phyloP scores from a whole-genome alignment of 2,888 invertebrate genomes.

The Cataglyphis rosenhaueri region DNA sequence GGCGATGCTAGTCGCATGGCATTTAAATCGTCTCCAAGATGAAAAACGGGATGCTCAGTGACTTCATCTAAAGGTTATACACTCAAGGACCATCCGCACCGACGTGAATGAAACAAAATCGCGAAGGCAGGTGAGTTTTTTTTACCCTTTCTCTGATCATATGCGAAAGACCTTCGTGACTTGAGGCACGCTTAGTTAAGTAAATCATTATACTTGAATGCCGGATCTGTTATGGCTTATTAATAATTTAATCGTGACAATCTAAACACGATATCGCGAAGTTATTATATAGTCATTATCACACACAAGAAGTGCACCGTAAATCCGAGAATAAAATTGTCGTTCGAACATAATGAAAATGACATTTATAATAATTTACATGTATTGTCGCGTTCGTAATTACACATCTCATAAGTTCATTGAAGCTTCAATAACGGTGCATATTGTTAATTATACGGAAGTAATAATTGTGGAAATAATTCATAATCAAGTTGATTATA shows the following conservation, averaged over 20 bases:
- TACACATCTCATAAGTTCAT: slow-evolving; percentile 19
- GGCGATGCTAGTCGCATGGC: slow-evolving; percentile 70
- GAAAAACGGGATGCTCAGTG: slow-evolving; percentile 59
- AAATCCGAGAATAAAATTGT: slow-evolving; percentile 20
- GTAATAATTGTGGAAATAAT: slow-evolving; percentile 44
- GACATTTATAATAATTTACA: slow-evolving; percentile 13
- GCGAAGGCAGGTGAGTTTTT: slow-evolving; percentile 41
- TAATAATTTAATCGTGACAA: slow-evolving; percentile 24
- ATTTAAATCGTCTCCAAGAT: slow-evolving; percentile 63
- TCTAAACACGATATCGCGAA: neutral
- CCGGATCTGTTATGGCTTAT: slow-evolving; percentile 25
- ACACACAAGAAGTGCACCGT: neutral
- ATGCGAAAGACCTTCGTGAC: slow-evolving; percentile 29
- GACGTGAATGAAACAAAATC: slow-evolving; percentile 60
- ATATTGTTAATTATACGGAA: neutral
- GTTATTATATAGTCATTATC: slow-evolving; percentile 6
- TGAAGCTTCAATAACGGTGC: slow-evolving; percentile 19
- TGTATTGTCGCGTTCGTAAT: slow-evolving; percentile 14
- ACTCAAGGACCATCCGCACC: slow-evolving; percentile 66
- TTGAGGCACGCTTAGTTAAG: neutral
- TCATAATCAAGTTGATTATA: slow-evolving; percentile 1
- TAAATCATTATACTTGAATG: slow-evolving; percentile 30
- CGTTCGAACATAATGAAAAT: slow-evolving; percentile 9
- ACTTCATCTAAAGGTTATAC: slow-evolving; percentile 72
- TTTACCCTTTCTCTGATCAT: slow-evolving; percentile 39